phyloP scores from a whole-genome alignment of 2,113 vertebrate species.

The Benitochromis conjunctus region DNA sequence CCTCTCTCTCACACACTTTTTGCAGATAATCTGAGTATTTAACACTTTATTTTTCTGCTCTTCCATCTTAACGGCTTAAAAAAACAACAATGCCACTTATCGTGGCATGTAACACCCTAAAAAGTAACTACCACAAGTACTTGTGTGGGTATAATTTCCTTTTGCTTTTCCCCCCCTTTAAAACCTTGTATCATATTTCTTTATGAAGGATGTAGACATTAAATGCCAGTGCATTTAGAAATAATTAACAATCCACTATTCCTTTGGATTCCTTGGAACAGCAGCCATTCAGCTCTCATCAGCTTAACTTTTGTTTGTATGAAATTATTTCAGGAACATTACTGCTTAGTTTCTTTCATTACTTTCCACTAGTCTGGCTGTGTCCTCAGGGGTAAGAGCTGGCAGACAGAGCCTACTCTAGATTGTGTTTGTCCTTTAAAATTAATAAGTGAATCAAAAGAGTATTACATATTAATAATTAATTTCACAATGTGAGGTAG shows the following conservation, averaged over 20 bases:
- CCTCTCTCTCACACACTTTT: not conserved
- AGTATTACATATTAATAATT: constrained; percentile 70
- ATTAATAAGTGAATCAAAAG: constrained; percentile 69
- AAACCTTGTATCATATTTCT: not conserved
- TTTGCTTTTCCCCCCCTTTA: not conserved
- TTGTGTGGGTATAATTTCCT: not conserved
- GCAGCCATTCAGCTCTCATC: not conserved
- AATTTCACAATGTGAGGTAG: constrained; percentile 58
- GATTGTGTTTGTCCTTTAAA: constrained; percentile 66
- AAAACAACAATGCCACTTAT: not conserved
- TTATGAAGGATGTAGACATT: not conserved
- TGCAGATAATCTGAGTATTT: not conserved
- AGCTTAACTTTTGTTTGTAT: constrained; percentile 23
- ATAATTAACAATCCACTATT: constrained; percentile 8
- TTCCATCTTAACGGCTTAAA: not conserved
- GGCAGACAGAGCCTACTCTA: constrained; percentile 11
- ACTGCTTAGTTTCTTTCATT: constrained; percentile 49
- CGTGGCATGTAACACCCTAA: not conserved
- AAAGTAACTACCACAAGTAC: not conserved
- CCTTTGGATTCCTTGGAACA: not conserved
- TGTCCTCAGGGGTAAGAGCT: constrained; percentile 36
- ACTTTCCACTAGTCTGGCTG: constrained; percentile 6
- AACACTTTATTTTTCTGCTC: not conserved
- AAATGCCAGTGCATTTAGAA: not conserved
- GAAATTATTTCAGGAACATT: constrained; percentile 60